These are phyloP conservation scores for Myotis findleyi DNA, from an alignment of 2,797 vertebrate genomes.

Conservation along the genomic window DNA sequence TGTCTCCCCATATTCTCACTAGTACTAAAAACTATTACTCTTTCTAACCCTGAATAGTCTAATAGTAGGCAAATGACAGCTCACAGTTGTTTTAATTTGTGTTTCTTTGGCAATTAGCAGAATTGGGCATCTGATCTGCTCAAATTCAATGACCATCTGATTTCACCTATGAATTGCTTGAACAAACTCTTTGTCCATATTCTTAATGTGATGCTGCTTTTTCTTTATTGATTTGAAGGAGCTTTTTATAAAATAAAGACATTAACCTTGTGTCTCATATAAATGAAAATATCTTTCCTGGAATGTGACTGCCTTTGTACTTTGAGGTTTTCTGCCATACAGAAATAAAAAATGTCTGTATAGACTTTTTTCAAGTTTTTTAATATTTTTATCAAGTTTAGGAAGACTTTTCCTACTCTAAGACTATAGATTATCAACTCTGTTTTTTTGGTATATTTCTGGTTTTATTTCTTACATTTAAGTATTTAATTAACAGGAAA, in stretches of 20 bases:
- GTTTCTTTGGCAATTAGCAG: conserved; percentile 63
- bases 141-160: conserved; percentile 61
- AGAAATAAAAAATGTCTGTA: neutral
- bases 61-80: conserved; percentile 49
- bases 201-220: conserved; percentile 48
- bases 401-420: neutral
- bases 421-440: neutral
- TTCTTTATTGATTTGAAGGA: conserved; percentile 58
- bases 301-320: neutral
- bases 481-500: conserved; percentile 10
- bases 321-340: neutral
- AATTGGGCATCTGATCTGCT: conserved; percentile 62
- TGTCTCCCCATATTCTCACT: neutral
- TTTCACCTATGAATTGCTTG: conserved; percentile 38
- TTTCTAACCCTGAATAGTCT: neutral
- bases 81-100: conserved; percentile 60
- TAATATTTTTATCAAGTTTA: conserved; percentile 18
- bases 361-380: neutral
- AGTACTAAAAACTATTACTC: neutral
- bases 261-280: conserved; percentile 11
- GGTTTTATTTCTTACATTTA: conserved; percentile 26
- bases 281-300: conserved; percentile 1
- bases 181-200: conserved; percentile 36
- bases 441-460: neutral
- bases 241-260: conserved; percentile 56